Percentiles rank a stretch among this genome's conserved stretches.
These are phyloP conservation scores for Drosophila hamatofila DNA, from an alignment of 2,888 invertebrate genomes.

Conservation along the genomic window DNA sequence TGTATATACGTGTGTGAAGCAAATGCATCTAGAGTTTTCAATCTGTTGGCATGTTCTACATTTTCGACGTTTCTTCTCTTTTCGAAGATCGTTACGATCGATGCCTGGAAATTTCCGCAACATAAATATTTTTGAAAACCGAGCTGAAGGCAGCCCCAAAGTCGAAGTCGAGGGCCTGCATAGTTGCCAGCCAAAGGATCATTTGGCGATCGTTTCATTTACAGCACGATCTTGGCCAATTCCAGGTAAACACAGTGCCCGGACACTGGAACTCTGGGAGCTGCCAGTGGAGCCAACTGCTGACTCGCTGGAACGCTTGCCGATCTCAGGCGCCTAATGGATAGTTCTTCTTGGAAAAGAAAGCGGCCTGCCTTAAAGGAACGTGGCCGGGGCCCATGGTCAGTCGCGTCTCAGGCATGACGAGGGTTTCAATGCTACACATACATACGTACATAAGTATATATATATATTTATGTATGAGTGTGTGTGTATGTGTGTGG, in stretches of 20 bases:
- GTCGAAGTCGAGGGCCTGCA: slow-evolving; percentile 12
- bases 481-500: slow-evolving; percentile 2
- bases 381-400: slow-evolving; percentile 64
- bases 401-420: slow-evolving; percentile 41
- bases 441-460: neutral
- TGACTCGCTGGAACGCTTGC: slow-evolving; percentile 36
- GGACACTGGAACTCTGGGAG: slow-evolving; percentile 15
- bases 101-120: slow-evolving; percentile 57
- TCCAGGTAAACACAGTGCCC: slow-evolving; percentile 64
- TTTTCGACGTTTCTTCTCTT: slow-evolving; percentile 3
- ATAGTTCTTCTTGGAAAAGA: slow-evolving; percentile 79
- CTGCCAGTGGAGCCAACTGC: slow-evolving; percentile 12
- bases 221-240: slow-evolving; percentile 68
- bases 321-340: slow-evolving; percentile 79
- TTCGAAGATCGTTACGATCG: slow-evolving; percentile 32
- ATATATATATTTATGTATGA: too few relatives aligned
- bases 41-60: neutral
- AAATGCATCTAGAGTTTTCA: neutral
- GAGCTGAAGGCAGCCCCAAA: slow-evolving; percentile 27
- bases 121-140: slow-evolving; percentile 57
- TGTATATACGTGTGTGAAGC: neutral
- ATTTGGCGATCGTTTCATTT: slow-evolving; percentile 68
- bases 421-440: slow-evolving; percentile 3
- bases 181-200: slow-evolving; percentile 50
- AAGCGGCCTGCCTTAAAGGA: slow-evolving; percentile 79